These are phyloP conservation scores for Zosterops pallidus DNA, from an alignment of 2,113 vertebrate genomes.

Conservation along the genomic window DNA sequence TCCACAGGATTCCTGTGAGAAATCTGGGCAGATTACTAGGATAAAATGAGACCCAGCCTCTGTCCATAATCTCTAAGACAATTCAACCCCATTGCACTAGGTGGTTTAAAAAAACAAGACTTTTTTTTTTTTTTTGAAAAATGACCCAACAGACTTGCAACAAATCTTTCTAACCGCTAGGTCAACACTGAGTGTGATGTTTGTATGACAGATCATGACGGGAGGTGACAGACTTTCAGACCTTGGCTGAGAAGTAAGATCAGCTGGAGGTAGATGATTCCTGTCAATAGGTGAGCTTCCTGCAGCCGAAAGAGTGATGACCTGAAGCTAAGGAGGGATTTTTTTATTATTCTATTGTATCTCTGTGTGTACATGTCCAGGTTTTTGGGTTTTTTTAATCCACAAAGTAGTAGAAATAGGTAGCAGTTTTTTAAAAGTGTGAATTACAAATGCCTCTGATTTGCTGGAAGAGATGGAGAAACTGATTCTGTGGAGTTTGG, in stretches of 20 bases:
- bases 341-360: not conserved
- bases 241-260: slow-evolving; percentile 31
- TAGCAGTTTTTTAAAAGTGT: not conserved
- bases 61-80: not conserved
- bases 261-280: slow-evolving; percentile 45
- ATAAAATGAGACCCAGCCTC: slow-evolving; percentile 24
- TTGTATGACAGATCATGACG: slow-evolving; percentile 24
- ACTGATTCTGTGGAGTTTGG: not conserved
- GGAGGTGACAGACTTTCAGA: slow-evolving; percentile 37
- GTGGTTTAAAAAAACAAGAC: not conserved
- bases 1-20: not conserved
- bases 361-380: not conserved
- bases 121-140: not conserved
- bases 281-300: slow-evolving; percentile 30
- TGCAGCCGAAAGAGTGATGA: not conserved
- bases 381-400: not conserved
- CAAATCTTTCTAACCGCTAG: slow-evolving; percentile 16
- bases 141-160: not conserved
- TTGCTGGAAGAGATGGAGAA: not conserved
- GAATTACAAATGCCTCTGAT: not conserved
- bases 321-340: not conserved
- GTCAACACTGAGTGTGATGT: slow-evolving; percentile 21
- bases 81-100: not conserved
- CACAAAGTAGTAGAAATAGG: not conserved
- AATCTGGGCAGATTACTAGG: not conserved